Percentiles rank a stretch among this genome's conserved stretches.
Evolutionary conservation across 2,797 vertebrate species (phyloP).

Genomic region (Apogon talboti): DNA sequence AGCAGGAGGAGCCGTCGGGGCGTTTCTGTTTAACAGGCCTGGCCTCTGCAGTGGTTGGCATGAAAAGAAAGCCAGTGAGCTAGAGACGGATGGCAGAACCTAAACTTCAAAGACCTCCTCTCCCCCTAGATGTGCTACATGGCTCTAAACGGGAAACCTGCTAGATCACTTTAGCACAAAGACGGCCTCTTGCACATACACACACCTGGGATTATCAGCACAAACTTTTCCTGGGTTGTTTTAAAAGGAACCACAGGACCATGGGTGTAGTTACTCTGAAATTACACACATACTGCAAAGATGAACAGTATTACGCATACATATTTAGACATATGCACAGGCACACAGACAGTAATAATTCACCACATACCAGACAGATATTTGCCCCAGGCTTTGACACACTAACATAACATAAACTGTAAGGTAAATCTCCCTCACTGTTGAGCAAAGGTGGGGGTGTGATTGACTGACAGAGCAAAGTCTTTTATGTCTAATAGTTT

Average conservation of each 20-base stretch:
- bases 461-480: slow-evolving; percentile 65
- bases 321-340: slow-evolving; percentile 10
- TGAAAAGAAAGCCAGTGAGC: slow-evolving; percentile 79
- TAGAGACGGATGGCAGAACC: slow-evolving; percentile 79
- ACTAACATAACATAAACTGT: slow-evolving; percentile 62
- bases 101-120: slow-evolving; percentile 82
- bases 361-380: slow-evolving; percentile 66
- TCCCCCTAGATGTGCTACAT: slow-evolving; percentile 53
- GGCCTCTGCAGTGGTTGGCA: slow-evolving; percentile 77
- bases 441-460: slow-evolving; percentile 39
- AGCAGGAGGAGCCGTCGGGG: slow-evolving; percentile 50
- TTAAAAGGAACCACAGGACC: slow-evolving; percentile 32
- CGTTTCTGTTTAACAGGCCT: slow-evolving; percentile 75
- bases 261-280: slow-evolving; percentile 26
- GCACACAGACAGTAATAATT: slow-evolving; percentile 39
- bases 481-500: slow-evolving; percentile 72
- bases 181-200: slow-evolving; percentile 32
- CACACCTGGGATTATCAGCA: slow-evolving; percentile 52
- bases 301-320: slow-evolving; percentile 4
- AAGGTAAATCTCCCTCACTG: slow-evolving; percentile 61
- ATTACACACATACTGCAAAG: slow-evolving; percentile 26
- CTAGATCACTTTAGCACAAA: slow-evolving; percentile 75
- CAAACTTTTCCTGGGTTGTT: slow-evolving; percentile 58
- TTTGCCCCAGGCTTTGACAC: slow-evolving; percentile 62
- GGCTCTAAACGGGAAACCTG: slow-evolving; percentile 70